A percentile compares a stretch with the other conserved stretches of the same genome.
Evolutionary conservation across 2,113 vertebrate species (phyloP).

Genomic region (Platichthys flesus): DNA sequence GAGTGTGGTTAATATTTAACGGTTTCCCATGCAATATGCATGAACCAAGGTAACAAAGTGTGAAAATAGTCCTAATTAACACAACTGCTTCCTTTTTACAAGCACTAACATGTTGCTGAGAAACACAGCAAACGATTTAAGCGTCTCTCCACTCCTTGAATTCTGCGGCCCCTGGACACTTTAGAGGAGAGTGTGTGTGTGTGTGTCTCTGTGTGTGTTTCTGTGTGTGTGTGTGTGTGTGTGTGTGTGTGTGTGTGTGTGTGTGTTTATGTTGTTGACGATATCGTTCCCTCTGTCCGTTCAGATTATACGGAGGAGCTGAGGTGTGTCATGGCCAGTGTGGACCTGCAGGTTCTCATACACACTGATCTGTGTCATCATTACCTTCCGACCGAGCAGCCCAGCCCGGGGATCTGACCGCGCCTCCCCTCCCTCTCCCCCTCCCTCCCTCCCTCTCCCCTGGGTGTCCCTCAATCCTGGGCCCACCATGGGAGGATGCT

Average conservation of each 20-base stretch:
- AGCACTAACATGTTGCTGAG: conserved; percentile 36
- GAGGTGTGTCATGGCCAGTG: conserved; percentile 79
- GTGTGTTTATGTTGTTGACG: background rate
- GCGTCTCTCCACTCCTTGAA: background rate
- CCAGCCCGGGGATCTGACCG: conserved; percentile 65
- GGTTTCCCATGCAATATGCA: conserved; percentile 66
- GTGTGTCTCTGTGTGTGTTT: background rate
- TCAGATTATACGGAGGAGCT: conserved; percentile 77
- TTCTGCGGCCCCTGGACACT: background rate
- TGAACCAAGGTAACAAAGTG: conserved; percentile 60
- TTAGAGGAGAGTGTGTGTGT: background rate
- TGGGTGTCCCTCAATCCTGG: conserved; percentile 67
- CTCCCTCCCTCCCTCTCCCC: conserved; percentile 51
- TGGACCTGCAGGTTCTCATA: conserved; percentile 72
- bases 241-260: background rate
- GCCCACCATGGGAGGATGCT: conserved; percentile 96
- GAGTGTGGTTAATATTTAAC: conserved; percentile 79
- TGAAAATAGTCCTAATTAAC: conserved; percentile 71
- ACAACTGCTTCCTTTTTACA: conserved; percentile 60
- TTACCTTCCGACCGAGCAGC: conserved; percentile 61
- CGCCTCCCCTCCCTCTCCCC: conserved; percentile 34
- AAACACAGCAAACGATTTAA: conserved; percentile 21
- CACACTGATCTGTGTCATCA: conserved; percentile 63
- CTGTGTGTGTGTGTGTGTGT: background rate
- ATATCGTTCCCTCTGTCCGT: background rate